These are phyloP conservation scores for Miltochrista miniata DNA, from an alignment of 2,888 invertebrate species.

Conservation along the genomic window DNA sequence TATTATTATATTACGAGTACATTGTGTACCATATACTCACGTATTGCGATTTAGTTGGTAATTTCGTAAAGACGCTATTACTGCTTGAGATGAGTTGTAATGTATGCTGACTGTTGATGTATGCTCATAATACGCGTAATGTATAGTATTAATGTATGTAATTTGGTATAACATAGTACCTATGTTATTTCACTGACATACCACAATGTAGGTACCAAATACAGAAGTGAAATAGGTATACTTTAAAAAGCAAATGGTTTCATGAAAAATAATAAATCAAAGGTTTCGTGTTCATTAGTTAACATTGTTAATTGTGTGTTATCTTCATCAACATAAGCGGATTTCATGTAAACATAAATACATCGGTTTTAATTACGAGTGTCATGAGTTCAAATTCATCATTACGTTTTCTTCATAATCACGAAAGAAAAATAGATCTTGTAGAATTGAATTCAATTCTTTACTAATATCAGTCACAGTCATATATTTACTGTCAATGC, in stretches of 20 bases:
- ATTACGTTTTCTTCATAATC: too few species aligned
- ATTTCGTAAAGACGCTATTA: constrained; percentile 15
- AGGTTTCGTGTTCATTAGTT: background rate
- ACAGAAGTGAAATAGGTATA: background rate
- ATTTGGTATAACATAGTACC: background rate
- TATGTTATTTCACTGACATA: background rate
- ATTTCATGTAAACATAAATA: too few species aligned
- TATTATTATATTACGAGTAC: constrained; percentile 23
- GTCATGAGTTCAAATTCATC: too few species aligned
- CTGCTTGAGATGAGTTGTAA: constrained; percentile 13
- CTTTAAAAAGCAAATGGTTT: background rate
- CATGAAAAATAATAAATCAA: too few species aligned
- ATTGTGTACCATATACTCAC: constrained; percentile 24
- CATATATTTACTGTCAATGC: too few species aligned
- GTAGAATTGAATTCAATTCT: too few species aligned
- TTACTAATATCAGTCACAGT: too few species aligned
- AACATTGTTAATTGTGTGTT: too few species aligned
- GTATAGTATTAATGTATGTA: background rate
- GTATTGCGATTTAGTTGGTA: constrained; percentile 26
- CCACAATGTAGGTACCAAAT: background rate
- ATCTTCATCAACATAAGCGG: too few species aligned
- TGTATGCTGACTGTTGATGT: constrained; percentile 7
- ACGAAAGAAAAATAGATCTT: too few species aligned
- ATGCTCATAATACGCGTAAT: background rate
- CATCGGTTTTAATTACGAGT: too few species aligned